A percentile compares a stretch with the other conserved stretches of the same genome.
Evolutionary conservation across 2,113 vertebrate genomes (phyloP).

Genomic region (Mormoops blainvillei): DNA sequence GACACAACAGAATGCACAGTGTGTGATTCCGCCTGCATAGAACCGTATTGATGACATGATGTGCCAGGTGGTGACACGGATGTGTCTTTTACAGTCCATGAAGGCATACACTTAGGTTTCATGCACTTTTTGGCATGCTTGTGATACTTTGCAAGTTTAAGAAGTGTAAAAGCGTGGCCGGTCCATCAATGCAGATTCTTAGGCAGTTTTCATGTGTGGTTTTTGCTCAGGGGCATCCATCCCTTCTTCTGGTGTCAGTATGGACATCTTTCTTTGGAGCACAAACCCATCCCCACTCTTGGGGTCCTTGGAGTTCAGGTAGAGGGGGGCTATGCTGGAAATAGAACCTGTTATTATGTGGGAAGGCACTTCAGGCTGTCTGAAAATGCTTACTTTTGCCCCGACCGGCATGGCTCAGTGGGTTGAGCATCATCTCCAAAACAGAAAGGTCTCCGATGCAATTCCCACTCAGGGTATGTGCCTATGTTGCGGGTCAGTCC

Average conservation of each 20-base stretch:
- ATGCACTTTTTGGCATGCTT: fast-evolving
- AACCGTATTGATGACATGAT: too few species aligned
- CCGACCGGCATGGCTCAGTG: too few species aligned
- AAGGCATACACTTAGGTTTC: background rate
- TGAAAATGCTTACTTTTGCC: background rate
- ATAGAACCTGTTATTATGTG: background rate
- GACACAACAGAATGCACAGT: background rate
- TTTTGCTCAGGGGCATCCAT: background rate
- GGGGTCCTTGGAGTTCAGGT: background rate
- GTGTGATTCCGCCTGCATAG: background rate
- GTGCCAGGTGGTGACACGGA: background rate
- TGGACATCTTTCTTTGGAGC: background rate
- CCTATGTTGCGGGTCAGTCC: too few species aligned
- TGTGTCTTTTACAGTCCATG: background rate
- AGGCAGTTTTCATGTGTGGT: background rate
- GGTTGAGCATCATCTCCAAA: too few species aligned
- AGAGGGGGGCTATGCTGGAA: background rate
- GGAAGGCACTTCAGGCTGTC: background rate
- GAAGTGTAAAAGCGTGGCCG: background rate
- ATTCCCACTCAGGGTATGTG: too few species aligned
- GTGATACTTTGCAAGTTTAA: background rate
- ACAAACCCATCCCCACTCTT: background rate
- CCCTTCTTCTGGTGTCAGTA: background rate
- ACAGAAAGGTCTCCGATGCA: too few species aligned
- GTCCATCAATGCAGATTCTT: background rate